These are phyloP conservation scores for Schizaphis graminum DNA, from an alignment of 2,888 invertebrate genomes.

Conservation along the genomic window DNA sequence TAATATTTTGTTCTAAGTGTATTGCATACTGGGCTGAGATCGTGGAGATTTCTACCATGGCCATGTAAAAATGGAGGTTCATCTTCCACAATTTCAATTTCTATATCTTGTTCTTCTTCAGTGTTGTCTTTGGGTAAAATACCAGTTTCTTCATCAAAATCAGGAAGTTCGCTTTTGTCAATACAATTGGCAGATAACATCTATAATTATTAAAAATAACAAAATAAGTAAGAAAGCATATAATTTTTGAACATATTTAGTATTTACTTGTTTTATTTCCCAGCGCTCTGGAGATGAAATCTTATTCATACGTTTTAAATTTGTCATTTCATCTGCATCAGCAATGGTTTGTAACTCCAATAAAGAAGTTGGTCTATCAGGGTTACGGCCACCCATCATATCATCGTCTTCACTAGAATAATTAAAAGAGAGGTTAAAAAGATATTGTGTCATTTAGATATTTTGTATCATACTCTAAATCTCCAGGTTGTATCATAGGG, in stretches of 20 bases:
- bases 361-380: slow-evolving; percentile 85
- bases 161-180: slow-evolving; percentile 93
- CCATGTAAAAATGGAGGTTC: slow-evolving; percentile 97
- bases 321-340: slow-evolving; percentile 84
- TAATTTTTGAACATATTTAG: background rate
- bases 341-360: slow-evolving; percentile 74
- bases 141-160: slow-evolving; percentile 98
- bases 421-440: background rate
- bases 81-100: slow-evolving; percentile 98
- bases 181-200: slow-evolving; percentile 94
- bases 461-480: slow-evolving; percentile 72
- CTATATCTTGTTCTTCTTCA: slow-evolving; percentile 92
- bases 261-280: slow-evolving; percentile 90
- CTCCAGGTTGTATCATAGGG: slow-evolving; percentile 81
- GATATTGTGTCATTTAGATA: background rate
- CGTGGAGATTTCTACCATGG: slow-evolving; percentile 91
- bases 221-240: background rate
- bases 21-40: slow-evolving; percentile 87
- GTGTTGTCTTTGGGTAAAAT: slow-evolving; percentile 90
- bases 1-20: slow-evolving; percentile 20
- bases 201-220: slow-evolving; percentile 70
- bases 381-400: slow-evolving; percentile 83
- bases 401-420: slow-evolving; percentile 71
- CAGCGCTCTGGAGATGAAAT: slow-evolving; percentile 97
- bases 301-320: slow-evolving; percentile 86